Percentiles rank a stretch among this genome's conserved stretches.
Evolutionary conservation across 1,140 invertebrate species (phyloP).

Genomic region (Cyrtorhinus lividipennis): DNA sequence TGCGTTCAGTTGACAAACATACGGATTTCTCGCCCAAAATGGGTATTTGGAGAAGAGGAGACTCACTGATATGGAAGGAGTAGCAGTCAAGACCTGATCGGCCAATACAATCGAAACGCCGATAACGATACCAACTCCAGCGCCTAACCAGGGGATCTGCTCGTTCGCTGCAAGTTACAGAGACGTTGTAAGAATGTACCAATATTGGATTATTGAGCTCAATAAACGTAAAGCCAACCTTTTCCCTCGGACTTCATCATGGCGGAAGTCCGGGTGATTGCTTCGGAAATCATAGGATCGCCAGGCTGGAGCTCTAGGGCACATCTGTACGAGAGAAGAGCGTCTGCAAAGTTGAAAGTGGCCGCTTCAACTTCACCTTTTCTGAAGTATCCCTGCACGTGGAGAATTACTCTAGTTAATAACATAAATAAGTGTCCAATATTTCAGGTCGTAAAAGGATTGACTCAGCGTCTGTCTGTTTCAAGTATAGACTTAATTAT

Average conservation of each 20-base stretch:
- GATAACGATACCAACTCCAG: slow-evolving; percentile 53
- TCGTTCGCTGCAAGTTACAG: slow-evolving; percentile 40
- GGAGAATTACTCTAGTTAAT: no score
- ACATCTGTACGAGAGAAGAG: slow-evolving; percentile 52
- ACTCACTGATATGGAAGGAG: slow-evolving; percentile 50
- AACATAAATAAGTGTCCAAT: no score
- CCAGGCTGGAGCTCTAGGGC: slow-evolving; percentile 51
- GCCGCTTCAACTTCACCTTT: slow-evolving; percentile 62
- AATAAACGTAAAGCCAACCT: slow-evolving; percentile 27
- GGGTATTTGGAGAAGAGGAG: slow-evolving; percentile 12
- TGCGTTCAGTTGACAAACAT: no score
- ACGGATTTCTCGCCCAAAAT: not conserved
- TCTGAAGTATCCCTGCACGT: slow-evolving; percentile 66
- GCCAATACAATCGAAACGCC: slow-evolving; percentile 53
- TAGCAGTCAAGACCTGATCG: slow-evolving; percentile 49
- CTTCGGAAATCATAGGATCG: slow-evolving; percentile 47
- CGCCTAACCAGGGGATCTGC: slow-evolving; percentile 58
- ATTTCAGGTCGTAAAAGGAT: no score
- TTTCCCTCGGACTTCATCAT: slow-evolving; percentile 40
- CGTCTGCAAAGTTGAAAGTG: slow-evolving; percentile 49
- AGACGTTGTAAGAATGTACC: not conserved
- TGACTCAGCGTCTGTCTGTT: no score
- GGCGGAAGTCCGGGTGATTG: slow-evolving; percentile 44
- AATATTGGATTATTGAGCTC: not conserved
- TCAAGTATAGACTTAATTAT: no score